These are phyloP conservation scores for Pomacea maculata DNA, from an alignment of 1,140 invertebrate genomes.

Conservation along the genomic window DNA sequence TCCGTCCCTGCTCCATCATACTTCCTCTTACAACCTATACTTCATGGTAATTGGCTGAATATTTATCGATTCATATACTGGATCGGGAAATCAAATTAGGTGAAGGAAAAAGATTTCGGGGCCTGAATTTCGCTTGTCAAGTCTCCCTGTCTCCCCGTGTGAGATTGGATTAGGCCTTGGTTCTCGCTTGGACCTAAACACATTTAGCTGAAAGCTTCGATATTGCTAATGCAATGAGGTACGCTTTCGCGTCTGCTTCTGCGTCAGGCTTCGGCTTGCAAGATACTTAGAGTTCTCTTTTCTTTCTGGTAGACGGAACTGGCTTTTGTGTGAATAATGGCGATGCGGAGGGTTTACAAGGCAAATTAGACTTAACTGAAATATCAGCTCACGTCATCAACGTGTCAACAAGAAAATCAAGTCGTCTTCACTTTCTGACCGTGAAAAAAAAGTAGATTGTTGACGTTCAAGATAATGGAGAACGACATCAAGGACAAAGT, in stretches of 20 bases:
- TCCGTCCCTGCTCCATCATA: not conserved
- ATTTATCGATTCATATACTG: conserved; percentile 4
- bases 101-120: conserved; percentile 2
- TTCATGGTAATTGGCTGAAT: conserved; percentile 3
- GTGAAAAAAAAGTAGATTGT: too few relatives aligned
- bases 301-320: not conserved
- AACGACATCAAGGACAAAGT: too few relatives aligned
- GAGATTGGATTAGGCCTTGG: not conserved
- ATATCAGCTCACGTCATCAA: too few relatives aligned
- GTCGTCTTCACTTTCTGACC: too few relatives aligned
- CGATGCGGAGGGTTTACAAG: too few relatives aligned
- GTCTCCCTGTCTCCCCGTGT: not conserved
- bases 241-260: not conserved
- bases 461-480: too few relatives aligned
- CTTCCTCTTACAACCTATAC: not conserved
- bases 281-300: not conserved
- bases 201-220: not conserved
- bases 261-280: not conserved
- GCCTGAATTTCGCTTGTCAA: not conserved
- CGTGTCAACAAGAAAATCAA: too few relatives aligned
- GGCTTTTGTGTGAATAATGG: not conserved
- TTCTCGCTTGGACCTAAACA: not conserved
- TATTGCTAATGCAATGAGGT: conserved; percentile 2
- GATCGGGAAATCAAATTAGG: conserved; percentile 1
- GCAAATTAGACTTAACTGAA: too few relatives aligned